These are phyloP conservation scores for Eumacrocentrus americanus DNA, from an alignment of 2,888 invertebrate genomes.

Conservation along the genomic window DNA sequence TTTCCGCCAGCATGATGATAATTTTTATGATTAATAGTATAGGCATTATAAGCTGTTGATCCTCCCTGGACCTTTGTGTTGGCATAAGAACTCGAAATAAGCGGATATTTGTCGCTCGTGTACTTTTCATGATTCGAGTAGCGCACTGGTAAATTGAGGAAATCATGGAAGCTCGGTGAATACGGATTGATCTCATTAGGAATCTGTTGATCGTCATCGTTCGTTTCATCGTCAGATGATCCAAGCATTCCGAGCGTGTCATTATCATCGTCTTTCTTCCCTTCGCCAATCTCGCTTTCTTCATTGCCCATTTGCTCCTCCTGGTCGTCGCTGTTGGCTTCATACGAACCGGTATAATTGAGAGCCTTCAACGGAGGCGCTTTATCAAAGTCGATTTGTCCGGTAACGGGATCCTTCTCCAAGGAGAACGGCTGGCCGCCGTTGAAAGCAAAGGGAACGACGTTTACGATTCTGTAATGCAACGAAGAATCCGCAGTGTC, in stretches of 20 bases:
- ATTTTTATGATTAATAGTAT: constrained; percentile 49
- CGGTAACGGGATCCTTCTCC: constrained; percentile 73
- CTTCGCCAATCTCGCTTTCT: constrained; percentile 30
- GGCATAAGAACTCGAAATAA: constrained; percentile 75
- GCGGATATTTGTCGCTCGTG: constrained; percentile 65
- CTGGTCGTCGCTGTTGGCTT: constrained; percentile 41
- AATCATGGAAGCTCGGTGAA: constrained; percentile 72
- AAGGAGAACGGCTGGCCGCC: constrained; percentile 74
- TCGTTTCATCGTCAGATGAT: constrained; percentile 55
- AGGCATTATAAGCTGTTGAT: constrained; percentile 54
- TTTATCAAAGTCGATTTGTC: constrained; percentile 68
- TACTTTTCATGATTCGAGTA: constrained; percentile 71
- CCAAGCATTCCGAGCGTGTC: constrained; percentile 27
- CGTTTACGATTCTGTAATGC: constrained; percentile 49
- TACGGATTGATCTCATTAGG: constrained; percentile 70
- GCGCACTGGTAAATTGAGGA: constrained; percentile 71
- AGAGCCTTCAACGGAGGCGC: constrained; percentile 52
- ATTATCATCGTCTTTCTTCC: constrained; percentile 10
- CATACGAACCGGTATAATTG: constrained; percentile 47
- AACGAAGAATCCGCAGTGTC: constrained; percentile 32
- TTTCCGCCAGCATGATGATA: constrained; percentile 35
- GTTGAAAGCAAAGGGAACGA: constrained; percentile 64
- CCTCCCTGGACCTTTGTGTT: constrained; percentile 74
- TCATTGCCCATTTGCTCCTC: constrained; percentile 18
- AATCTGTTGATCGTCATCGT: constrained; percentile 60